These are phyloP conservation scores for Sweltsa coloradensis DNA, from an alignment of 1,140 invertebrate genomes.

Conservation along the genomic window DNA sequence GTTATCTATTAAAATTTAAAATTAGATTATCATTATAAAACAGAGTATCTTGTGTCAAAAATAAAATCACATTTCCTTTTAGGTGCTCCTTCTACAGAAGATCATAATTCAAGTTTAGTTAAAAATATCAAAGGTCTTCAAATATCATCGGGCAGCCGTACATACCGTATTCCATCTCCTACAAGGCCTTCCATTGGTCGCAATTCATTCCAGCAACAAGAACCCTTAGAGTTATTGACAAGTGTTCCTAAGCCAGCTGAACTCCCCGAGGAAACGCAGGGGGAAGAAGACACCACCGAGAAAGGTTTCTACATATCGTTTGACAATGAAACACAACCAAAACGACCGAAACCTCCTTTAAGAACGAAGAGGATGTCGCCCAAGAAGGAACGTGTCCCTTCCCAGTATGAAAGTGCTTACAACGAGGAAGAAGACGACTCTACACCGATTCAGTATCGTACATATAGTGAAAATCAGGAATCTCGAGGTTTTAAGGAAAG, in stretches of 20 bases:
- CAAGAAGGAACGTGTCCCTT: constrained; percentile 62
- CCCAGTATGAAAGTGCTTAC: too few species aligned
- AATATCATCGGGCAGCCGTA: constrained; percentile 74
- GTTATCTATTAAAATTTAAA: too few species aligned
- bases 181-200: constrained; percentile 56
- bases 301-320: constrained; percentile 94
- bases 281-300: constrained; percentile 9
- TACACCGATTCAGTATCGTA: too few species aligned
- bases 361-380: constrained; percentile 62
- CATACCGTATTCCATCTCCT: constrained; percentile 74
- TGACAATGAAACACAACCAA: constrained; percentile 66
- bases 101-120: constrained; percentile 21
- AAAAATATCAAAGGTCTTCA: constrained; percentile 57
- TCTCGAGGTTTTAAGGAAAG: too few species aligned
- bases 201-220: constrained; percentile 54
- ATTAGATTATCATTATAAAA: too few species aligned
- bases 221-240: neutral
- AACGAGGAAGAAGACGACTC: too few species aligned
- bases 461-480: too few species aligned
- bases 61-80: too few species aligned
- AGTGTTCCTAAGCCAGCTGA: neutral
- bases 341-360: constrained; percentile 76
- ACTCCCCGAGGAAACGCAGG: neutral
- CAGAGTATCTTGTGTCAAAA: too few species aligned
- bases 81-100: too few species aligned